Evolutionary conservation across 2,888 invertebrate species (phyloP), one percentile per base, ranked within the genome.

Genomic region (Sceliomorpha sp.): DNA sequence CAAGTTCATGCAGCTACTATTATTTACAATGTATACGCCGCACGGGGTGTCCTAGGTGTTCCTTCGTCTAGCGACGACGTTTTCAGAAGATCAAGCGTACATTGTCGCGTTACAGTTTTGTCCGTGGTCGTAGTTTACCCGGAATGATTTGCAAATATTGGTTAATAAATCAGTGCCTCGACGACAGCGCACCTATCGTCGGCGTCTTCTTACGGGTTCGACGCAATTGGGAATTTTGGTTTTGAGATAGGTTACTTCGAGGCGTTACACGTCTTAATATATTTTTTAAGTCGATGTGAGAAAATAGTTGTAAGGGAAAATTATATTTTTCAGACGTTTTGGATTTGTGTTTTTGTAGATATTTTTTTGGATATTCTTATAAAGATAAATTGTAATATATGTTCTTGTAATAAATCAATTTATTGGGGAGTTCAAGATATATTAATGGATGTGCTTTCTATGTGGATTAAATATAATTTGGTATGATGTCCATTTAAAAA

Each of bases 101-200:
- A 80, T 82, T 80, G 82, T 81, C 80, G 72, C 75, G 80, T 80
- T 81, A 77, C 70, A 77, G 70, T 82, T 77, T 81, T 74, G 74
- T 73, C 67, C 62, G 62, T 42, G 69, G 36, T 72, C 69, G 70
- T 70, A 70, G 75, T 75, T 73, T 72, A 66, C 75, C 74, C 74
- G 74, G 77, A 75, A 76, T 84, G 84, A 84, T 81, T 83, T 83
- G 84, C 84, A 84, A 74, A 80, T 83, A 84, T 80, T 71, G 75
- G 72, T 83, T 80, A 83, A 85, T 85, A 83, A 85, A 84, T 85
- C 84, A 84, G 77, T 72, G 75, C 50, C 56, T 53, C 60, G 60
- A 55, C 37, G 39, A 60, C 66, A 7, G 53, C 45, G 56, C 44
- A 69, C 34, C 44, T 32, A 44, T 14, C 9, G 40, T 34, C 24